Evolutionary conservation across 1,140 invertebrate genomes (phyloP).

Genomic region (Polyergus mexicanus): DNA sequence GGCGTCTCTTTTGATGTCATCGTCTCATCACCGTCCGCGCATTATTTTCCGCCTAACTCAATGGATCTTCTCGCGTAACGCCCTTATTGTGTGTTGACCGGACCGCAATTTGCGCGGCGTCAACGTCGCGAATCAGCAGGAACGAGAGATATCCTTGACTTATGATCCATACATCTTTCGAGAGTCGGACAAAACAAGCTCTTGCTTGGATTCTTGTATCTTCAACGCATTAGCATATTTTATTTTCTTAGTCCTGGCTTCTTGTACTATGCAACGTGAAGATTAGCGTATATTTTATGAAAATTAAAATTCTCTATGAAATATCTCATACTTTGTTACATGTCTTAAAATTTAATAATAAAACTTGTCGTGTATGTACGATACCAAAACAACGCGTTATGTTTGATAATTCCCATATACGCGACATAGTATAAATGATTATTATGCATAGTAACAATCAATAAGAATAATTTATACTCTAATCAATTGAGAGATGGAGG

Average conservation of each 20-base stretch:
- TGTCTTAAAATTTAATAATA: background rate
- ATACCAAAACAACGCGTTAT: background rate
- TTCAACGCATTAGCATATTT: constrained; percentile 15
- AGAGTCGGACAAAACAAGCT: background rate
- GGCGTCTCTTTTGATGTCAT: constrained; percentile 54
- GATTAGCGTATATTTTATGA: constrained; percentile 7
- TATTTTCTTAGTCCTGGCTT: background rate
- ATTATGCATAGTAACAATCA: constrained; percentile 6
- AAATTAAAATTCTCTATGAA: background rate
- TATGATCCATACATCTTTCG: constrained; percentile 31
- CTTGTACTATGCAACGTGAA: background rate
- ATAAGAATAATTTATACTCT: constrained; percentile 32
- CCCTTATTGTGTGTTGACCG: constrained; percentile 54
- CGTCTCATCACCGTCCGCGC: constrained; percentile 42
- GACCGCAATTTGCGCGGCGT: constrained; percentile 52
- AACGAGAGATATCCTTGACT: constrained; percentile 54
- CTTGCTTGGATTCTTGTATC: constrained; percentile 37
- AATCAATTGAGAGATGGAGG: constrained; percentile 10
- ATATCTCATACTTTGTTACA: background rate
- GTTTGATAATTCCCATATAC: constrained; percentile 5
- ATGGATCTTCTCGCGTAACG: constrained; percentile 51
- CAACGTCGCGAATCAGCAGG: constrained; percentile 50
- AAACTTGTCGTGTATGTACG: background rate
- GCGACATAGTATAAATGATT: background rate
- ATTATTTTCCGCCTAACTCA: constrained; percentile 55